Conservation (phyloP, 2,113 vertebrate genomes). For the Rhinolophus ferrumequinum region DNA sequence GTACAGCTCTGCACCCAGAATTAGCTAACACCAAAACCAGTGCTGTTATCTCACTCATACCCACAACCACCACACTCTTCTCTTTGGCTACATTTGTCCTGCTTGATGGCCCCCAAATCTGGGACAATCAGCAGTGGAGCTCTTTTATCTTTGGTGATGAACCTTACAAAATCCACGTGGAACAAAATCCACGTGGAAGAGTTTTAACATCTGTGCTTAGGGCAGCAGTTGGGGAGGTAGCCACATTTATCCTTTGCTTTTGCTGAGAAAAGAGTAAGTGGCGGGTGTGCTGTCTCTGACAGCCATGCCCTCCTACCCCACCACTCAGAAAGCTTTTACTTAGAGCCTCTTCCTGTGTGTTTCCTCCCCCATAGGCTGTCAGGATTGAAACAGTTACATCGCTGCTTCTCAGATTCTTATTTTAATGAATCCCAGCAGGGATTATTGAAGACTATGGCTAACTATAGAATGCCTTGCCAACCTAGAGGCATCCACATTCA, state of each 20-base stretch:
- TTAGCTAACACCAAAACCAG: neutral
- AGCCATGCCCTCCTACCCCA: fast-evolving
- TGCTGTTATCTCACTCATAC: fast-evolving
- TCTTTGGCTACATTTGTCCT: neutral
- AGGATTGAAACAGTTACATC: neutral
- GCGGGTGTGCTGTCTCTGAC: neutral
- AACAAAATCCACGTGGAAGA: fast-evolving
- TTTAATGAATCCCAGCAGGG: neutral
- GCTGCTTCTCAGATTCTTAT: neutral
- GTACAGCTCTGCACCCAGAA: neutral
- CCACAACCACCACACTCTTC: neutral
- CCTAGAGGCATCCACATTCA: neutral
- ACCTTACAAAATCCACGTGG: fast-evolving
- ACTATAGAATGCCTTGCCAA: neutral
- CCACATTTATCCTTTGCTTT: neutral
- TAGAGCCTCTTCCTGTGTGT: neutral
- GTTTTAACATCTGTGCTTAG: neutral
- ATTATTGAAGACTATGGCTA: neutral
- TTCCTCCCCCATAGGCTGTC: too few species aligned
- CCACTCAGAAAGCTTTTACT: neutral
- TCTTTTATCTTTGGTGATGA: neutral
- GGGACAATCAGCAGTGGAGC: neutral
- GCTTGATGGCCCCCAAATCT: neutral
- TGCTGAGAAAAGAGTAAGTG: neutral
- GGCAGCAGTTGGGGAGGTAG: neutral